Evolutionary conservation across 2,888 invertebrate species (phyloP).

Genomic region (Thymelicus acteon): DNA sequence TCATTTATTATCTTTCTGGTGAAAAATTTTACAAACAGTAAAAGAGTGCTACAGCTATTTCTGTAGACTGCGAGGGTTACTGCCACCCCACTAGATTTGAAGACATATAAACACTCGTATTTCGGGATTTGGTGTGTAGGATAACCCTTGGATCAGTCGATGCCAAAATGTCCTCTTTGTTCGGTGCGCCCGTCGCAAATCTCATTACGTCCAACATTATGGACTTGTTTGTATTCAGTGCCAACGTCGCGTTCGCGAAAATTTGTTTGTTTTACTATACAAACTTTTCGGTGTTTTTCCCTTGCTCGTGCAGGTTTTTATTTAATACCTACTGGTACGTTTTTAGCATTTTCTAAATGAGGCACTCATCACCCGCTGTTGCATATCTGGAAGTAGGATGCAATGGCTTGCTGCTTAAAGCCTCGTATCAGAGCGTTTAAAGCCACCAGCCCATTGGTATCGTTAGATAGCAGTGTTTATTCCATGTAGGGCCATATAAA

Average conservation of each 20-base stretch:
- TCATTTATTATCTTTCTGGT: neutral
- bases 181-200: conserved; percentile 61
- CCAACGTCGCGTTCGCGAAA: conserved; percentile 23
- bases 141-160: conserved; percentile 66
- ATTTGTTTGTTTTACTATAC: conserved; percentile 30
- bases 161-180: conserved; percentile 69
- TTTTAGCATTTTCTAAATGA: too few species aligned
- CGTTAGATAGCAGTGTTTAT: too few species aligned
- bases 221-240: conserved; percentile 57
- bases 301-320: neutral
- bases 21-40: neutral
- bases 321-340: neutral
- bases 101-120: conserved; percentile 14
- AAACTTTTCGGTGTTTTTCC: conserved; percentile 9
- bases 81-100: conserved; percentile 6
- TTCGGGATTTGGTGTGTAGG: conserved; percentile 42
- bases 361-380: too few species aligned
- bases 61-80: neutral
- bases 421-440: too few species aligned
- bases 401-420: too few species aligned
- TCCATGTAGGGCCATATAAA: too few species aligned
- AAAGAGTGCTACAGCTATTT: neutral
- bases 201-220: conserved; percentile 63
- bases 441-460: too few species aligned
- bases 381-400: too few species aligned